Conservation (phyloP, 1,140 invertebrate species). For the Spodoptera litura region DNA sequence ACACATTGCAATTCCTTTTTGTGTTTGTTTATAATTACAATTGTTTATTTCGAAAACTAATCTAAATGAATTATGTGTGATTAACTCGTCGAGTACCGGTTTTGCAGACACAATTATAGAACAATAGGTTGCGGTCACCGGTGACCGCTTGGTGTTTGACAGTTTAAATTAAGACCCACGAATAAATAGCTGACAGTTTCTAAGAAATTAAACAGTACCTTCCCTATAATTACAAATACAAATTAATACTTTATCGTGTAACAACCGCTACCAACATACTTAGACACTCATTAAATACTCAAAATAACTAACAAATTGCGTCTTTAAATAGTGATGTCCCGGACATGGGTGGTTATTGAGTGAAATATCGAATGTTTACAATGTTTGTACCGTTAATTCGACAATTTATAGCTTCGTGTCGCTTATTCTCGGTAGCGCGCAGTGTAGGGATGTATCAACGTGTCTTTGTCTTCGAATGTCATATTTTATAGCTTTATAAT, state of each 20-base stretch:
- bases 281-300: conserved; percentile 7
- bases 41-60: too few species aligned
- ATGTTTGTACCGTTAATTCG: conserved; percentile 30
- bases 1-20: too few species aligned
- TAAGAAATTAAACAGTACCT: too few species aligned
- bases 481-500: conserved; percentile 15
- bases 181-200: too few species aligned
- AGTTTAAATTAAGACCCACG: too few species aligned
- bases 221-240: too few species aligned
- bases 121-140: too few species aligned
- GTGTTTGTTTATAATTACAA: too few species aligned
- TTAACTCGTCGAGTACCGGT: too few species aligned
- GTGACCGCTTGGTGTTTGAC: too few species aligned
- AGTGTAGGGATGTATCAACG: not conserved
- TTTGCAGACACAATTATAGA: too few species aligned
- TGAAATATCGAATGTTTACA: conserved; percentile 40
- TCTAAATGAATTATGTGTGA: too few species aligned
- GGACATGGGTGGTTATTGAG: conserved; percentile 14
- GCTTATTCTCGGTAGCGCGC: conserved; percentile 2
- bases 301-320: conserved; percentile 28
- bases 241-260: not conserved
- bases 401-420: conserved; percentile 7
- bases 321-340: conserved; percentile 11
- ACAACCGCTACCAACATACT: not conserved
- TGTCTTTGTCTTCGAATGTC: conserved; percentile 23